Evolutionary conservation across 2,113 vertebrate genomes (phyloP).

Genomic region (Scopus umbretta): DNA sequence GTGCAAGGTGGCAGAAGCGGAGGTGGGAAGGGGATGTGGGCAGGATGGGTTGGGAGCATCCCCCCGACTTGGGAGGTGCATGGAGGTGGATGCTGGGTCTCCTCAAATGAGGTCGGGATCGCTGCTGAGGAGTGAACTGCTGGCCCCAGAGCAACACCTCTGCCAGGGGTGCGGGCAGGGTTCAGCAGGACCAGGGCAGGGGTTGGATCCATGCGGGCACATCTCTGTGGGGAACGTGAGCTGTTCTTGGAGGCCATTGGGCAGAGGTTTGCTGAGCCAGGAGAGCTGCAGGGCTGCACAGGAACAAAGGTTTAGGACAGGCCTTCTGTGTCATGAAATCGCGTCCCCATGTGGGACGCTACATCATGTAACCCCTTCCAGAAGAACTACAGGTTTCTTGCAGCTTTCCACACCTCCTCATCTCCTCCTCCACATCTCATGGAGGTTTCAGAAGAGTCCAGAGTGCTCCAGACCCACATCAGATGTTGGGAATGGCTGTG

Average conservation of each 20-base stretch:
- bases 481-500: not conserved
- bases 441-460: not conserved
- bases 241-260: not conserved
- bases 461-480: not conserved
- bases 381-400: not conserved
- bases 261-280: not conserved
- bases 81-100: not conserved
- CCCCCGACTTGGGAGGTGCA: fast-evolving
- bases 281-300: not conserved
- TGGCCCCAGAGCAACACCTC: not conserved
- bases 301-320: not conserved
- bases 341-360: not conserved
- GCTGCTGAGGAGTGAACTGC: not conserved
- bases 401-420: not conserved
- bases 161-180: not conserved
- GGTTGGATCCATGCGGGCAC: fast-evolving
- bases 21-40: not conserved
- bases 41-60: not conserved
- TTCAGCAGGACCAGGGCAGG: not conserved
- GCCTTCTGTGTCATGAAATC: not conserved
- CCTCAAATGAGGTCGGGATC: fast-evolving
- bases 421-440: not conserved
- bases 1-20: not conserved
- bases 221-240: not conserved
- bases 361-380: not conserved